Percentiles rank a stretch among this genome's conserved stretches.
Conservation (phyloP, 1,140 invertebrate genomes). For the Calephelis virginiensis region DNA sequence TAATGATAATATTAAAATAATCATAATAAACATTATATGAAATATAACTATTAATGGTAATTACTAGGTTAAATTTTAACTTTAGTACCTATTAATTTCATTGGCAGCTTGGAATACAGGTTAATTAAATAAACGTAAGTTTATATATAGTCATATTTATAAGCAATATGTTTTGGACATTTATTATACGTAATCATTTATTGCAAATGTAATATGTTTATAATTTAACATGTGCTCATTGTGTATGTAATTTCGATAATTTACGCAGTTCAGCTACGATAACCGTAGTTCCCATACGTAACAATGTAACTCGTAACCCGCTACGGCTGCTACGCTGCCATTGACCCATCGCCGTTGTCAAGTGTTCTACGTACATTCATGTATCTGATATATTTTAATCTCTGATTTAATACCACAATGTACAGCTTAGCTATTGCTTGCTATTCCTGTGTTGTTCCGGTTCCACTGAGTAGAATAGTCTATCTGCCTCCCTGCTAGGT, state of each 20-base stretch:
- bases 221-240: slow-evolving; percentile 2
- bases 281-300: slow-evolving; percentile 11
- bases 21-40: no score
- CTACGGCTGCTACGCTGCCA: slow-evolving; percentile 47
- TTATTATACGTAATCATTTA: no score
- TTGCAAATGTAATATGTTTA: not conserved
- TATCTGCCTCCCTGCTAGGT: no score
- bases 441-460: not conserved
- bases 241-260: slow-evolving; percentile 12
- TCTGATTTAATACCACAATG: slow-evolving; percentile 16
- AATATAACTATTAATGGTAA: no score
- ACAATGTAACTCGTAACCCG: slow-evolving; percentile 29
- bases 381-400: slow-evolving; percentile 25
- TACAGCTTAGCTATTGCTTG: slow-evolving; percentile 1
- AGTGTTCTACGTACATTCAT: slow-evolving; percentile 48
- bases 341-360: slow-evolving; percentile 59
- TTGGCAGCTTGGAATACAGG: no score
- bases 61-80: no score
- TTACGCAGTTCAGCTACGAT: slow-evolving; percentile 4
- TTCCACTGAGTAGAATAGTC: no score
- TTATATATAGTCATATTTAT: no score
- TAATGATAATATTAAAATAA: no score
- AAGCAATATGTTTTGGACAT: no score
- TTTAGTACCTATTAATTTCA: no score
- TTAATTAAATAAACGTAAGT: no score